phyloP scores from a whole-genome alignment of 2,113 vertebrate species.

The Megaleporinus macrocephalus region DNA sequence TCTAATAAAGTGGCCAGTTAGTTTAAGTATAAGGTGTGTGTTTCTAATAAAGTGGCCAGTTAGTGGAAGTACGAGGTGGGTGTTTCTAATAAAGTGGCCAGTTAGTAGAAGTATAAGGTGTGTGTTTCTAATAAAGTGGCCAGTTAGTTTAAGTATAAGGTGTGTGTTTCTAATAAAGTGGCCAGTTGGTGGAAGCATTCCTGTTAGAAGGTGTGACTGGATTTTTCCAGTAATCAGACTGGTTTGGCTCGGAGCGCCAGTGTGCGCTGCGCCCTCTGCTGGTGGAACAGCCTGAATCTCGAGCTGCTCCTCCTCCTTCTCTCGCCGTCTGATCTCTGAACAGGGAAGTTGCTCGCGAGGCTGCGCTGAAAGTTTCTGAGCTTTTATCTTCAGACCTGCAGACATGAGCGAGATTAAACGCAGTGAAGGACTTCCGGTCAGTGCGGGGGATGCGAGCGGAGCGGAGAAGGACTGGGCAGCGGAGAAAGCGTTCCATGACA shows the following conservation, averaged over 20 bases:
- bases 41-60: no score
- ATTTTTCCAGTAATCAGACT: not conserved
- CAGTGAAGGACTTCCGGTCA: not conserved
- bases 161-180: no score
- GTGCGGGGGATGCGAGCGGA: not conserved
- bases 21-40: no score
- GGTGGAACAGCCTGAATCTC: conserved; percentile 2
- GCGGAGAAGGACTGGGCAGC: conserved; percentile 77
- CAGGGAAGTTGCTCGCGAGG: conserved; percentile 57
- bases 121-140: no score
- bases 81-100: no score
- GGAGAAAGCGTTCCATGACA: conserved; percentile 81
- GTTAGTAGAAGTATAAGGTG: no score
- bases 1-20: no score
- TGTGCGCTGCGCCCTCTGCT: not conserved
- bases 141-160: no score
- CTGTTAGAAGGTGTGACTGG: no score
- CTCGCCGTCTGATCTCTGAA: not conserved
- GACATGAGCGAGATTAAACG: conserved; percentile 68
- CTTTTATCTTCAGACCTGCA: not conserved
- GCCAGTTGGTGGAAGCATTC: no score
- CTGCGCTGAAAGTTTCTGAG: not conserved
- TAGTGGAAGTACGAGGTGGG: no score
- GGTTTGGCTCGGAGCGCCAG: not conserved
- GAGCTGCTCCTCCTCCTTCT: conserved; percentile 10